Evolutionary conservation across 1,140 invertebrate species (phyloP).

Genomic region (Drosophila triauraria): DNA sequence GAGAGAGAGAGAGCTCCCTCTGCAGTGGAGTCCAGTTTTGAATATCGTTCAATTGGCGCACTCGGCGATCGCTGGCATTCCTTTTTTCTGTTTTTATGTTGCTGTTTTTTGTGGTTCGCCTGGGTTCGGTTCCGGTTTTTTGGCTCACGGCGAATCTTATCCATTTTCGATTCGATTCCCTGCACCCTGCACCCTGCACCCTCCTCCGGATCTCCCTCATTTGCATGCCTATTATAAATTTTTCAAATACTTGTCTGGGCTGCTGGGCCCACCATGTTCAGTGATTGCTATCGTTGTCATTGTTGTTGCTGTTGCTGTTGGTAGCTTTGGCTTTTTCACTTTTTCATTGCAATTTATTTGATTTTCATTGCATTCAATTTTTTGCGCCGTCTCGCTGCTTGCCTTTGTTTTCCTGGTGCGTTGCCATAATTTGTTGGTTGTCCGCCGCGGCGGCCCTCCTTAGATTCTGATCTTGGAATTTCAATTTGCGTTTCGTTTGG

Average conservation of each 20-base stretch:
- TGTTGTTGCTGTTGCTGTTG: constrained; percentile 51
- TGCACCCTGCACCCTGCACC: not conserved
- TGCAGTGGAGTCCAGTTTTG: constrained; percentile 59
- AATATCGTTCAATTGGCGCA: constrained; percentile 56
- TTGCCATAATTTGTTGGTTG: constrained; percentile 50
- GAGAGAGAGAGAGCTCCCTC: too few species aligned
- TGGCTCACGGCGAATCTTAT: constrained; percentile 35
- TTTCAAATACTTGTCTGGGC: constrained; percentile 73
- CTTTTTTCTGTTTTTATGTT: not conserved
- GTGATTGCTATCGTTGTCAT: constrained; percentile 77
- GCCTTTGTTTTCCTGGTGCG: constrained; percentile 44
- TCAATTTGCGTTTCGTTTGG: constrained; percentile 66
- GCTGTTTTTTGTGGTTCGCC: not conserved
- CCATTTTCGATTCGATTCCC: constrained; percentile 54
- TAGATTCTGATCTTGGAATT: constrained; percentile 76
- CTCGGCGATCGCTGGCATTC: constrained; percentile 4
- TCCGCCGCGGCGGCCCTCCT: not conserved
- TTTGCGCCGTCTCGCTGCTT: constrained; percentile 34
- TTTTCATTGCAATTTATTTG: constrained; percentile 80
- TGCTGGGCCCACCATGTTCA: constrained; percentile 67
- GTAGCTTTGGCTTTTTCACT: constrained; percentile 52
- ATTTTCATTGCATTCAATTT: constrained; percentile 82
- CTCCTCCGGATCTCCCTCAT: constrained; percentile 33
- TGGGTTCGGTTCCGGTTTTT: constrained; percentile 30
- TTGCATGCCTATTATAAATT: constrained; percentile 77